phyloP scores from a whole-genome alignment of 2,797 vertebrate genomes.

The Fistularia tabacaria region DNA sequence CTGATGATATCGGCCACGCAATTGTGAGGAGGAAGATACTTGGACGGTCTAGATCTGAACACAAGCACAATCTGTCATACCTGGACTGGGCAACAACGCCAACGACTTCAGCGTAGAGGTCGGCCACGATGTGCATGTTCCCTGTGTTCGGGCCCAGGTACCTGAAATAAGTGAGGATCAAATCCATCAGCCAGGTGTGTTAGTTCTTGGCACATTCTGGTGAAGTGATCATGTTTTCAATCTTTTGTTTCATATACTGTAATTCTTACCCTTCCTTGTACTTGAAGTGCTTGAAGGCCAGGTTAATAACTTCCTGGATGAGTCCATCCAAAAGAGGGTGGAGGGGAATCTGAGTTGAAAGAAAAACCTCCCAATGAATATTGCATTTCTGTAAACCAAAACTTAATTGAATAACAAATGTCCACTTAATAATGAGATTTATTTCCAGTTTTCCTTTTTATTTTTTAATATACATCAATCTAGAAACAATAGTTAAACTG shows the following conservation, averaged over 20 bases:
- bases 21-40: not conserved
- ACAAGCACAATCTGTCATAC: constrained; percentile 59
- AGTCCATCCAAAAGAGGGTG: constrained; percentile 96
- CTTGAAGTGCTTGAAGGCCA: constrained; percentile 99
- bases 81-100: constrained; percentile 96
- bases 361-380: not conserved
- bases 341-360: constrained; percentile 87
- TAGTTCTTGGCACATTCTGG: not conserved
- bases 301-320: constrained; percentile 95
- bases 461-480: too few species aligned
- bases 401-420: not conserved
- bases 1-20: too few species aligned
- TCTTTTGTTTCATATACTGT: not conserved
- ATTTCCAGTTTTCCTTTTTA: too few species aligned
- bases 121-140: constrained; percentile 99
- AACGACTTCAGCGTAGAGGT: constrained; percentile 96
- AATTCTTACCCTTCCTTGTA: constrained; percentile 94
- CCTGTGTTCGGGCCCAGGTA: constrained; percentile 98
- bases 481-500: too few species aligned
- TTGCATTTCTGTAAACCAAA: not conserved
- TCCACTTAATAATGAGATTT: too few species aligned
- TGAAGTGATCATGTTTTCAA: too few species aligned
- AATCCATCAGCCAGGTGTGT: not conserved
- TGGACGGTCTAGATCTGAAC: not conserved
- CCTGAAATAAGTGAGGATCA: constrained; percentile 59